Evolutionary conservation across 2,113 vertebrate species (phyloP), one percentile per base, ranked within the genome.

Genomic region (Scalopus aquaticus): DNA sequence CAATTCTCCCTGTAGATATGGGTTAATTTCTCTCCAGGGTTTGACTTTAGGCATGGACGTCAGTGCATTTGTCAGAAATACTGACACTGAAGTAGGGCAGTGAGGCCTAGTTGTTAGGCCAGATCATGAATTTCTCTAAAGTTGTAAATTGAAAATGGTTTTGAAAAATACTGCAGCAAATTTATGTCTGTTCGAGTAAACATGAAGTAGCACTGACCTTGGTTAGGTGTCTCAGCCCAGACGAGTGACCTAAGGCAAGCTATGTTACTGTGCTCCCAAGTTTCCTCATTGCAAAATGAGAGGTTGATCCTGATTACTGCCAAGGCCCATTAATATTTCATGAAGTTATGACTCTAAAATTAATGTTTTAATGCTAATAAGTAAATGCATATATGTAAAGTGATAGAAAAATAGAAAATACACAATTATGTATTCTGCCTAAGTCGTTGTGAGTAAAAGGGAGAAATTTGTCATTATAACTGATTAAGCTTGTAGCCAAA

Each of bases 401-500:
- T 4, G 20, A 46, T 67, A 39, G 16, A 64, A 51, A 95, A 82
- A 93, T 4, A 89, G 26, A 74, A 54, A 91, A 76, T 51, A 82
- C 2, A 58, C 24, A 62, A 32, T 91, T 95, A 78, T 64, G 5
- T 76, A 69, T 83, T 94, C 74, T 94, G 74, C n/a, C 51, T 74
- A 93, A 91, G 15, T 91, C 64, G 88, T 93, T 73, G 39, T 70
- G 76, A 80, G 69, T 64, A 90, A 94, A 94, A 74, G 28, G 51
- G 54, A 93, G 51, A 83, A 49, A 56, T 86, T 85, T 88, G 49
- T 95, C 24, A 54, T 46, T 93, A 49, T 39, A 60, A 74, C 70
- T 79, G 30, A 77, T 82, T 46, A 82, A 91, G 8, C 9, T 88
- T 67, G 7, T 58, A 86, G 39, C 37, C 67, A 91, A 91, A 72